Percentiles rank a stretch among this genome's conserved stretches.
These are phyloP conservation scores for Drosophila grimshawi DNA, from an alignment of 1,140 invertebrate species.

Conservation along the genomic window DNA sequence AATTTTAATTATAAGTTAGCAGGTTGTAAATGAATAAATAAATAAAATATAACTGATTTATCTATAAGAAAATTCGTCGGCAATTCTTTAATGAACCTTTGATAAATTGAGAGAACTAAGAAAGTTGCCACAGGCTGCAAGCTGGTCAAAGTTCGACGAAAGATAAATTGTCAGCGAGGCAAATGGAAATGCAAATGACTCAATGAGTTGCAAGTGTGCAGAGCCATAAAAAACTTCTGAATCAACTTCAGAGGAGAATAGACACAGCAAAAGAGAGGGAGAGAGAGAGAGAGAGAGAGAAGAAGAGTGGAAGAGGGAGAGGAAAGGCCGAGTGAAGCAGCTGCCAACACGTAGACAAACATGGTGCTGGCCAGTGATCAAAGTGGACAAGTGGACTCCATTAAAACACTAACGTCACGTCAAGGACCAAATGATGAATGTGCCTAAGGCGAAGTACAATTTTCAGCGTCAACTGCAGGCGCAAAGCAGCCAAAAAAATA, in stretches of 20 bases:
- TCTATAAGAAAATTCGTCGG: neutral
- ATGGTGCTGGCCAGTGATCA: conserved; percentile 58
- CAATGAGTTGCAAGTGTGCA: conserved; percentile 39
- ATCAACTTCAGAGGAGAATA: neutral
- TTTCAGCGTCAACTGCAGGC: conserved; percentile 53
- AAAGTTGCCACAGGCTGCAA: neutral
- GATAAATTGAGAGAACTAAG: neutral
- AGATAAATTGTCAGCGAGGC: conserved; percentile 41
- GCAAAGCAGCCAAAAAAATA: conserved; percentile 53
- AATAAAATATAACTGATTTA: neutral
- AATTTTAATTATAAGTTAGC: too few species aligned
- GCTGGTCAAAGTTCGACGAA: conserved; percentile 1
- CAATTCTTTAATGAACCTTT: neutral
- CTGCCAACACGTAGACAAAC: conserved; percentile 59
- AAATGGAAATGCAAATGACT: conserved; percentile 78
- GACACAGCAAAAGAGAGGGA: neutral
- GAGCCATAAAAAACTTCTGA: conserved; percentile 31
- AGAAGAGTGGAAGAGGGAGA: conserved; percentile 1
- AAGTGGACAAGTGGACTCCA: conserved; percentile 80
- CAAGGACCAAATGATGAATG: conserved; percentile 75
- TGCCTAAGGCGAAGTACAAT: conserved; percentile 63
- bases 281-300: neutral
- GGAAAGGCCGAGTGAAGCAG: conserved; percentile 13
- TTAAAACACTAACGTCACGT: conserved; percentile 82
- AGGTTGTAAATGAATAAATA: too few species aligned